A percentile compares a stretch with the other conserved stretches of the same genome.
Evolutionary conservation across 2,888 invertebrate genomes (phyloP).

Genomic region (Thera britannica): DNA sequence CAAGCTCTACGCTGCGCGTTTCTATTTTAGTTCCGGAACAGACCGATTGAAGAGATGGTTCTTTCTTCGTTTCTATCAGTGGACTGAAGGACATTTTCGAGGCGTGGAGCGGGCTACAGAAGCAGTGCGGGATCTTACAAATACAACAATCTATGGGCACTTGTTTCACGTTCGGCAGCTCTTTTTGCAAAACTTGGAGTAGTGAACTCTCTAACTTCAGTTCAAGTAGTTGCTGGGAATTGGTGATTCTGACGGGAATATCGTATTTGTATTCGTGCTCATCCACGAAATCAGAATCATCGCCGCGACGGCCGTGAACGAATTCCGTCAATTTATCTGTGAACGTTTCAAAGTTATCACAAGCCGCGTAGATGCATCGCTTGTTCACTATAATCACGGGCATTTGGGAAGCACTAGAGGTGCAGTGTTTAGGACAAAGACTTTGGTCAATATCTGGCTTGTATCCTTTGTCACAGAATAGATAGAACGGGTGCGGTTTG

Average conservation of each 20-base stretch:
- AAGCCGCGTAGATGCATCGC: conserved; percentile 68
- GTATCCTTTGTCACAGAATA: conserved; percentile 67
- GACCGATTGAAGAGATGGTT: conserved; percentile 35
- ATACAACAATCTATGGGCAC: conserved; percentile 55
- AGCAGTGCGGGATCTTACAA: conserved; percentile 63
- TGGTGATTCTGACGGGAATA: conserved; percentile 60
- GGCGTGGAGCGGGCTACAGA: conserved; percentile 51
- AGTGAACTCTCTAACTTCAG: conserved; percentile 69
- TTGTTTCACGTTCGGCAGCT: conserved; percentile 59
- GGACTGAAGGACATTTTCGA: conserved; percentile 33
- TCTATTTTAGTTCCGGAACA: conserved; percentile 52
- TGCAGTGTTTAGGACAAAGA: conserved; percentile 66
- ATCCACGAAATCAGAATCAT: conserved; percentile 60
- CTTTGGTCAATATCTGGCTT: conserved; percentile 58
- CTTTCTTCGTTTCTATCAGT: conserved; percentile 19
- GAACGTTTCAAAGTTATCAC: conserved; percentile 68
- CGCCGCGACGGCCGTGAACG: conserved; percentile 56
- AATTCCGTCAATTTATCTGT: conserved; percentile 63
- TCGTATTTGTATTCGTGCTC: conserved; percentile 58
- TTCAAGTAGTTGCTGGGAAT: conserved; percentile 56
- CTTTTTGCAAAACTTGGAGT: conserved; percentile 68
- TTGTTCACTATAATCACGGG: conserved; percentile 74
- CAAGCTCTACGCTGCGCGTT: conserved; percentile 51
- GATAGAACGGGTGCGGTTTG: conserved; percentile 65
- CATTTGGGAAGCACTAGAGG: conserved; percentile 64